Evolutionary conservation across 2,113 vertebrate species (phyloP), one percentile per base, ranked within the genome.

Genomic region (Pluvianellus socialis): DNA sequence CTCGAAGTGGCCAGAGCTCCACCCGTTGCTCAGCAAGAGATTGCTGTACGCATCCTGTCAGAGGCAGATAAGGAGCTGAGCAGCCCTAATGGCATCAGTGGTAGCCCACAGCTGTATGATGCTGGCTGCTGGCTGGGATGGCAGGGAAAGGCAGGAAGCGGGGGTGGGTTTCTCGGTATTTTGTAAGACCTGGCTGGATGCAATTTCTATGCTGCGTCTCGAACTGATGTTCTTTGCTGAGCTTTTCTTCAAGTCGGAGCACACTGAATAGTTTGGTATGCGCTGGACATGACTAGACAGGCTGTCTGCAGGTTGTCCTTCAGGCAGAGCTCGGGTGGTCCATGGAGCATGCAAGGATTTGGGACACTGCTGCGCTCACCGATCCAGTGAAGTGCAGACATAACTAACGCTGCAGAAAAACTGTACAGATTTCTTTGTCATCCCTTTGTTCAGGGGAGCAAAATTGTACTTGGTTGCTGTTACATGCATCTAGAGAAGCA

Each of bases 11-110:
- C 76, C 89, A 90, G 59, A 90, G 17, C 70, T 91, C 71, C 87
- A 80, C 58, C 79, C 82, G 82, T 79, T 19, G 3, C 66, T 86
- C 42, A 76, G 84, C 35, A 73, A 50, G 81, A 85, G 50, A 50
- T 70, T 90, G 68, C 77, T 76, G 49, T 82, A 28, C 7, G 7
- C 65, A 76, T 92, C 56, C 89, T 97, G 89, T 91, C 71, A 83
- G 84, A 83, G n/a, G 44, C 79, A 94, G 96, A 95, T 94, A 96
- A 95, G 79, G 67, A 96, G 80, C 63, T 6, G 19, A 83, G 66
- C 66, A 89, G 56, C n/a, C 44, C 76, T 96, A 92, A 79, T 76
- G 80, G 80, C 49, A 94, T 95, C 84, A 90, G 63, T 63, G 76
- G 72, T 85, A 86, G 63, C 89, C 91, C 81, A 74, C 55, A 88